Percentiles rank a stretch among this genome's conserved stretches.
Evolutionary conservation across 1,140 invertebrate genomes (phyloP).

Genomic region (Halesus radiatus): DNA sequence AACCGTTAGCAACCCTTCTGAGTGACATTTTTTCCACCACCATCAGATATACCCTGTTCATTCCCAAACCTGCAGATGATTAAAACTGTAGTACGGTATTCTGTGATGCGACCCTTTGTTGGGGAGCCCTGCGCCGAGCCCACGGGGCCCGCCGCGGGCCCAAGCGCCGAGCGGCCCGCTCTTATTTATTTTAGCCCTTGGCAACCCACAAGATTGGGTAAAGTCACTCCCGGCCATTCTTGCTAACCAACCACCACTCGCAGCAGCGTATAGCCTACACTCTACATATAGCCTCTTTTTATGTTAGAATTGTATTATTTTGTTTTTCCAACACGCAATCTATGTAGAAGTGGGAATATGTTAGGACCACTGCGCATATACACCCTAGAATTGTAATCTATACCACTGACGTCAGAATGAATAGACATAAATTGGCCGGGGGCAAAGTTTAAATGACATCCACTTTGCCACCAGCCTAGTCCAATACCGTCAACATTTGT

Average conservation of each 20-base stretch:
- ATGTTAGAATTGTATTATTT: slow-evolving; percentile 1
- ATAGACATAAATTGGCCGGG: too few relatives aligned
- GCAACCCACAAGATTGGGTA: slow-evolving; percentile 45
- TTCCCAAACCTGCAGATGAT: background rate
- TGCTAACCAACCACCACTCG: slow-evolving; percentile 7
- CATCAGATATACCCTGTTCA: too few relatives aligned
- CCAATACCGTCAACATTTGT: too few relatives aligned
- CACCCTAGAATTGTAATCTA: too few relatives aligned
- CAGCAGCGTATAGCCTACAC: too few relatives aligned
- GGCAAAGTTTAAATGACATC: too few relatives aligned
- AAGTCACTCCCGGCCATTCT: slow-evolving; percentile 30
- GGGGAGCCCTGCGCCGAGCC: background rate
- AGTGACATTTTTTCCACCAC: too few relatives aligned
- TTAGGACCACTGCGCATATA: too few relatives aligned
- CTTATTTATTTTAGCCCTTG: slow-evolving; percentile 43
- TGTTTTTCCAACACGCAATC: background rate
- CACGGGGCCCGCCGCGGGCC: background rate
- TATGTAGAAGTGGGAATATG: background rate
- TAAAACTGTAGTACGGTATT: background rate
- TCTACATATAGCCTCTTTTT: background rate
- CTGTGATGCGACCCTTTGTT: background rate
- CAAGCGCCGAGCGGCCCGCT: background rate
- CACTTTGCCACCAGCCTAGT: too few relatives aligned
- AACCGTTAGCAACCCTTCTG: too few relatives aligned
- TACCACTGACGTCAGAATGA: too few relatives aligned